Evolutionary conservation across 2,888 invertebrate species (phyloP), one percentile per base, ranked within the genome.

Genomic region (Drosophila paranaensis): DNA sequence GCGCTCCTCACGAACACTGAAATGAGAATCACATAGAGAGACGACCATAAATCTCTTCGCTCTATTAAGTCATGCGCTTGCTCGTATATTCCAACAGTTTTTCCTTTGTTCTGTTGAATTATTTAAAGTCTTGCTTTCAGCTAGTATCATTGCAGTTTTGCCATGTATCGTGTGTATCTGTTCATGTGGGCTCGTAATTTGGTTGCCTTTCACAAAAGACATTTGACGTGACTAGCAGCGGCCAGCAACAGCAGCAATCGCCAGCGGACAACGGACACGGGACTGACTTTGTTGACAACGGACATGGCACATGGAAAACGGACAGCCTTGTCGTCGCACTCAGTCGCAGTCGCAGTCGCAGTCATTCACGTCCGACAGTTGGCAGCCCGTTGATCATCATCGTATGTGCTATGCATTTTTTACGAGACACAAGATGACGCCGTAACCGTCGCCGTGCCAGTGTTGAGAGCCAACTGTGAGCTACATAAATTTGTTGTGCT

Each of bases 151-250:
- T 53, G 33, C 11, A 11, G 16, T 6, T 30, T 6, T 30, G 13
- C n/a, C 42, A 10, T 6, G 30, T 2, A 69, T 35, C 63, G 27
- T 13, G 39, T 46, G 33, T 37, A 20, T 46, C 37, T 63, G 37
- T 57, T 50, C 27, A 45, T 75, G 64, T 76, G 72, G 67, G 82
- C 83, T 83, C 84, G 90, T 81, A 86, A 90, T 86, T 90, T 88
- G 79, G 84, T 82, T 81, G 90, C 86, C 86, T 87, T 87, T 87
- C 90, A 87, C 90, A 90, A 88, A 79, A 81, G 88, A 89, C 85
- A 87, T 65, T 75, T 78, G 82, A 85, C 64, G 85, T 84, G 79
- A 63, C 72, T 82, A 62, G 60, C 40, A 45, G 20, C 20, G 37
- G 51, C 51, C 45, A 42, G 35, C 20, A 37, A 3, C 51, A 25